These are phyloP conservation scores for Parotocinclus haroldoi DNA, from an alignment of 2,797 vertebrate species.

Conservation along the genomic window DNA sequence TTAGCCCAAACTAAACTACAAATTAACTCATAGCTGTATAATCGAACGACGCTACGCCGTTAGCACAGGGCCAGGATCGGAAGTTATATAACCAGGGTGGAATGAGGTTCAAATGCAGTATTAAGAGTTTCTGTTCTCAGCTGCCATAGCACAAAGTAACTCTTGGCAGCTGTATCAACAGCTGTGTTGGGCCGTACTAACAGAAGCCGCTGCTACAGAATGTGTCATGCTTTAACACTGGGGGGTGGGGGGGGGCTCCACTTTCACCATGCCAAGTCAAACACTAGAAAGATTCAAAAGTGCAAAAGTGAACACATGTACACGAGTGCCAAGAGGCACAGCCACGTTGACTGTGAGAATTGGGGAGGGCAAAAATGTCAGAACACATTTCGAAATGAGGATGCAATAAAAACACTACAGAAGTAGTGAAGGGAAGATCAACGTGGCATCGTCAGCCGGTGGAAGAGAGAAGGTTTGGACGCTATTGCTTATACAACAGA, in stretches of 20 bases:
- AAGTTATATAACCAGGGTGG: too few species aligned
- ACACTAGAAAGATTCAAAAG: slow-evolving; percentile 12
- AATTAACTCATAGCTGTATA: too few species aligned
- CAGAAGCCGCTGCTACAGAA: slow-evolving; percentile 11
- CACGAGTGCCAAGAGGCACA: slow-evolving; percentile 7
- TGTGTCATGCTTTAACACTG: background rate
- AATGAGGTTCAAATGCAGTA: too few species aligned
- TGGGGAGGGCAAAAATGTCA: background rate
- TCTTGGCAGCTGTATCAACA: slow-evolving; percentile 37
- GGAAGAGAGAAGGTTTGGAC: background rate
- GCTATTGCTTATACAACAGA: background rate
- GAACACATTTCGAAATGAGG: slow-evolving; percentile 1
- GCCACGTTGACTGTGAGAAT: background rate
- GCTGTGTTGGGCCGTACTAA: slow-evolving; percentile 6
- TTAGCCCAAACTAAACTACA: too few species aligned
- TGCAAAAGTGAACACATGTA: background rate
- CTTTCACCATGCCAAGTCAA: slow-evolving; percentile 32
- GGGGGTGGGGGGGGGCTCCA: slow-evolving; percentile 28
- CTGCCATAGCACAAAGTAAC: background rate
- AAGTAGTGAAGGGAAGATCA: slow-evolving; percentile 45
- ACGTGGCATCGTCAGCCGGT: background rate
- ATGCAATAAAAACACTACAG: slow-evolving; percentile 21
- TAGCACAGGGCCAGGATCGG: too few species aligned
- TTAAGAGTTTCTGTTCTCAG: too few species aligned
- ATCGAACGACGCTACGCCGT: too few species aligned